Evolutionary conservation across 2,797 vertebrate genomes (phyloP).

Genomic region (Anguilla marmorata): DNA sequence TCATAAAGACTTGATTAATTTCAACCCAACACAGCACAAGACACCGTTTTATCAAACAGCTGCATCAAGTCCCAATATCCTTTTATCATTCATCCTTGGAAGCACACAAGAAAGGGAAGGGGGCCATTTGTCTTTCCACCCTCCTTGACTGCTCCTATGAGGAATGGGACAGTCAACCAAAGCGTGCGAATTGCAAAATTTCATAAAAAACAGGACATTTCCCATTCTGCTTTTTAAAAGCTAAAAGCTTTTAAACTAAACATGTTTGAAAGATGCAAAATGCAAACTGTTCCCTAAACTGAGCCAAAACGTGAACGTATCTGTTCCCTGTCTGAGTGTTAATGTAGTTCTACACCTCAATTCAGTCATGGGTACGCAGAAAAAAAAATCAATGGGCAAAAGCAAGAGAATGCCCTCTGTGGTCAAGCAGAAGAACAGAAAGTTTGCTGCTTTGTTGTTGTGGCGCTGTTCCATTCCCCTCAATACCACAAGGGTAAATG

Average conservation of each 20-base stretch:
- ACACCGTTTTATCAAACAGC: not conserved
- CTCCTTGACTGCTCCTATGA: conserved; percentile 44
- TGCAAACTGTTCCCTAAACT: not conserved
- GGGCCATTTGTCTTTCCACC: conserved; percentile 23
- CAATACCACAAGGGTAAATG: conserved; percentile 31
- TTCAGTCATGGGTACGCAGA: not conserved
- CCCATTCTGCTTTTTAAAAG: no score
- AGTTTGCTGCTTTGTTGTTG: conserved; percentile 49
- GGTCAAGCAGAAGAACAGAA: conserved; percentile 47
- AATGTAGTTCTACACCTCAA: not conserved
- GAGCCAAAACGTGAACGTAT: not conserved
- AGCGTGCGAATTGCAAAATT: conserved; percentile 45
- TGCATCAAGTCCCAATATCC: not conserved
- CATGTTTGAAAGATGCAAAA: no score
- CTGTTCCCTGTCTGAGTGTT: not conserved
- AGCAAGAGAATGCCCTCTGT: conserved; percentile 53
- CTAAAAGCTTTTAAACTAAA: no score
- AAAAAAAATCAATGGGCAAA: conserved; percentile 57
- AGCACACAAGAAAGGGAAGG: conserved; percentile 34
- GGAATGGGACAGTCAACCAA: conserved; percentile 49
- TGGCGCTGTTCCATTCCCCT: conserved; percentile 31
- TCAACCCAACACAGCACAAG: not conserved
- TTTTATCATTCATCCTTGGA: not conserved
- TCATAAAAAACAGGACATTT: no score
- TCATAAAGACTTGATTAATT: not conserved